Percentiles rank a stretch among this genome's conserved stretches.
Evolutionary conservation across 1,140 invertebrate genomes (phyloP).

Genomic region (Rhagoletis pomonella): DNA sequence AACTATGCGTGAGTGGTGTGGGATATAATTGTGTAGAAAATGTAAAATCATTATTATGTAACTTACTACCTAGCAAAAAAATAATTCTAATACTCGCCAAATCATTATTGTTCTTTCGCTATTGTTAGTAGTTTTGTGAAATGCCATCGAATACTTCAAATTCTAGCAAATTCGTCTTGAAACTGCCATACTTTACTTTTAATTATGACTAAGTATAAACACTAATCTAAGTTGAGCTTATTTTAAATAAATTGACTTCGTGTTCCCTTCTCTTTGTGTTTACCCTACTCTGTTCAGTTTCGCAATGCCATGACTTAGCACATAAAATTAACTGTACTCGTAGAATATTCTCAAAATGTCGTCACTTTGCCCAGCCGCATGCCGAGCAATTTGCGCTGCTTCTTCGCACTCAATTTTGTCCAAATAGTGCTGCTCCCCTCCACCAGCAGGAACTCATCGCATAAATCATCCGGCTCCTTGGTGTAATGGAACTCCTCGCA

Average conservation of each 20-base stretch:
- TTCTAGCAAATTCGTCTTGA: background rate
- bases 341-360: slow-evolving; percentile 75
- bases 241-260: background rate
- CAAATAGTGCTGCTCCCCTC: slow-evolving; percentile 78
- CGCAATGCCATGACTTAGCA: slow-evolving; percentile 14
- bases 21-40: too few relatives aligned
- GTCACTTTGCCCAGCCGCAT: slow-evolving; percentile 80
- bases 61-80: too few relatives aligned
- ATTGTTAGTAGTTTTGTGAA: background rate
- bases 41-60: too few relatives aligned
- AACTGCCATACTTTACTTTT: background rate
- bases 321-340: slow-evolving; percentile 7
- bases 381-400: slow-evolving; percentile 79
- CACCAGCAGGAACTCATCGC: slow-evolving; percentile 76
- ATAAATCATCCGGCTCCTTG: slow-evolving; percentile 75
- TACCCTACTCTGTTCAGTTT: background rate
- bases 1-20: too few relatives aligned
- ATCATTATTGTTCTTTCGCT: too few relatives aligned
- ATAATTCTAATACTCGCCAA: slow-evolving; percentile 28
- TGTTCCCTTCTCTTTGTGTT: background rate
- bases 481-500: slow-evolving; percentile 68
- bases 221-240: background rate
- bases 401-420: slow-evolving; percentile 80
- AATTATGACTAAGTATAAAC: background rate
- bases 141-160: background rate